Conservation (phyloP, 2,113 vertebrate genomes). For the Trochalopteron elliotii region DNA sequence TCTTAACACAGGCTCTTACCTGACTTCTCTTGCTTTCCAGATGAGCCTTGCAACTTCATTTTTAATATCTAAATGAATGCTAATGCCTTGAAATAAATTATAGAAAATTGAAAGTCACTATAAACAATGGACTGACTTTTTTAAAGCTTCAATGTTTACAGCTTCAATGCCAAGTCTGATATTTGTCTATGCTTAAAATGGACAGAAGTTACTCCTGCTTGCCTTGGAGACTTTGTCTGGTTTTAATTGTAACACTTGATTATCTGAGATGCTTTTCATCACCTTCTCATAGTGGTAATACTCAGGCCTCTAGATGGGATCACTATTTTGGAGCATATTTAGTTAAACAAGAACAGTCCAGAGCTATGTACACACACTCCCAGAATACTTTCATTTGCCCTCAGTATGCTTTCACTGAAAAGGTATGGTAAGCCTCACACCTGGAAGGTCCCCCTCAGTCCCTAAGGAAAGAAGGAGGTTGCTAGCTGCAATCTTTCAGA, state of each 20-base stretch:
- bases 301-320: background rate
- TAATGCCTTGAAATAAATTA: background rate
- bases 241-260: constrained; percentile 35
- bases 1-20: background rate
- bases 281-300: background rate
- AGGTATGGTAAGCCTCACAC: background rate
- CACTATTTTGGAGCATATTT: background rate
- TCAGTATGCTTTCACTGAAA: background rate
- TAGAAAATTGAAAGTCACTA: background rate
- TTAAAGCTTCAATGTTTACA: background rate
- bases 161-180: background rate
- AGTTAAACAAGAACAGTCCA: constrained; percentile 15
- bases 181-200: background rate
- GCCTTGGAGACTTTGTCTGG: background rate
- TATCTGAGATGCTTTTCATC: constrained; percentile 60
- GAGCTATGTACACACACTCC: background rate
- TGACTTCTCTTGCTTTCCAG: background rate
- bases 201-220: constrained; percentile 44
- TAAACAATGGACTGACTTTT: background rate
- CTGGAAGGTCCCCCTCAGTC: background rate
- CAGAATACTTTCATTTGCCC: background rate
- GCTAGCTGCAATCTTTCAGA: background rate
- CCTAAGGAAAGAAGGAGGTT: background rate
- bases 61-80: background rate
- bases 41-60: background rate